These are phyloP conservation scores for Pyrrhia umbra DNA, from an alignment of 2,888 invertebrate genomes.

Conservation along the genomic window DNA sequence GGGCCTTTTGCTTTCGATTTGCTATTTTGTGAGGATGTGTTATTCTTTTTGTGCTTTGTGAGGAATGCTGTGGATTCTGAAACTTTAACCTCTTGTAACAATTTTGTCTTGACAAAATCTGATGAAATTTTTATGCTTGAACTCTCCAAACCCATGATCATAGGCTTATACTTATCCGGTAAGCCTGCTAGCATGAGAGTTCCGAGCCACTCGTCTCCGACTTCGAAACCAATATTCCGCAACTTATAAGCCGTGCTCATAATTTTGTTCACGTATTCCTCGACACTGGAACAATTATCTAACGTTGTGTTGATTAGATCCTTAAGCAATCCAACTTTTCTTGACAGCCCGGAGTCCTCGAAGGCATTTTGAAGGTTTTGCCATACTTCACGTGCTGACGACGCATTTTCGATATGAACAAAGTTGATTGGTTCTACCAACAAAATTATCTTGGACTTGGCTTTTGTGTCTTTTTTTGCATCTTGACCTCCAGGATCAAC, in stretches of 20 bases:
- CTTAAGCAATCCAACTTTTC: slow-evolving; percentile 10
- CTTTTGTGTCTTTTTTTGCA: slow-evolving; percentile 1
- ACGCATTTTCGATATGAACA: slow-evolving; percentile 4
- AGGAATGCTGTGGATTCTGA: slow-evolving; percentile 16
- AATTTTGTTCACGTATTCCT: slow-evolving; percentile 12
- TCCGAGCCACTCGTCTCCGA: slow-evolving; percentile 39
- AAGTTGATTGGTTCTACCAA: not conserved
- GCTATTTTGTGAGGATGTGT: too few relatives aligned
- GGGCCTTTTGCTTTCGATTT: slow-evolving; percentile 29
- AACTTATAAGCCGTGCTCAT: slow-evolving; percentile 14
- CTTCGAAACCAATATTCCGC: slow-evolving; percentile 2
- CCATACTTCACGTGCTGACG: slow-evolving; percentile 7
- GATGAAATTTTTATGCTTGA: slow-evolving; percentile 30
- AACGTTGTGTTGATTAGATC: slow-evolving; percentile 6
- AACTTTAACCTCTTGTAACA: slow-evolving; percentile 41
- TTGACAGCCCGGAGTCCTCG: slow-evolving; percentile 2
- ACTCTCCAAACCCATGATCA: slow-evolving; percentile 50
- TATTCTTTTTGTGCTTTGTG: slow-evolving; percentile 17
- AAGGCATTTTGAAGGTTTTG: not conserved
- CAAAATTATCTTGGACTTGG: slow-evolving; percentile 3
- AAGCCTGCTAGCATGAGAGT: slow-evolving; percentile 22
- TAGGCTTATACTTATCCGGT: slow-evolving; percentile 12
- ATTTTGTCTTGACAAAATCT: slow-evolving; percentile 45
- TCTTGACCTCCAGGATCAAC: not conserved
- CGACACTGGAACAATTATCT: not conserved